phyloP scores from a whole-genome alignment of 2,888 invertebrate genomes.

The Diogma glabrata region DNA sequence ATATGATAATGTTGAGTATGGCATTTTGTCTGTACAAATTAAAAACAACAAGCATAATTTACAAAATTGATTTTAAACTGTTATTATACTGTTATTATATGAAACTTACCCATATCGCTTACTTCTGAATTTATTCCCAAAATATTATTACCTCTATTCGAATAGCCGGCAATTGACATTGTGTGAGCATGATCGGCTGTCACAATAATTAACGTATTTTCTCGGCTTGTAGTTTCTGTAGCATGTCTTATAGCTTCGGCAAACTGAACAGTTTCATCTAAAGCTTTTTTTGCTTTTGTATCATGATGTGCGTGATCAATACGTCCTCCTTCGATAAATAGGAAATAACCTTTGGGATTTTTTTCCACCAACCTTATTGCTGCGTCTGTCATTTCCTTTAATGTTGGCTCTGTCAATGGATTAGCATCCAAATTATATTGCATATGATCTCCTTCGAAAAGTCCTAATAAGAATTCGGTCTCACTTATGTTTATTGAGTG shows the following conservation, averaged over 20 bases:
- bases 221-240: constrained; percentile 41
- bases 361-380: constrained; percentile 47
- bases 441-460: constrained; percentile 43
- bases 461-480: constrained; percentile 45
- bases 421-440: constrained; percentile 45
- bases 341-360: constrained; percentile 44
- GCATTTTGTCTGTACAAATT: constrained; percentile 46
- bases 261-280: constrained; percentile 70
- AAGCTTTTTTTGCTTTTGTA: constrained; percentile 49
- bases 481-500: constrained; percentile 34
- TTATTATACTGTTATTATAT: too few relatives aligned
- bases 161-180: constrained; percentile 65
- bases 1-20: constrained; percentile 57
- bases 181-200: constrained; percentile 71
- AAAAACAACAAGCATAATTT: too few relatives aligned
- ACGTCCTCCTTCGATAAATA: constrained; percentile 53
- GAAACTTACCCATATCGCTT: constrained; percentile 21
- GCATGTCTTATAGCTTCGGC: constrained; percentile 55
- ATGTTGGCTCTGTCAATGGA: constrained; percentile 41
- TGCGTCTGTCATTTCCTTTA: constrained; percentile 53
- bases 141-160: constrained; percentile 42
- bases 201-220: constrained; percentile 69
- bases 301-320: constrained; percentile 72
- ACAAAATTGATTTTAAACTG: too few relatives aligned
- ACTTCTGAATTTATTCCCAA: constrained; percentile 35